phyloP scores from a whole-genome alignment of 1,140 invertebrate genomes.

The Drosophila jambulina region DNA sequence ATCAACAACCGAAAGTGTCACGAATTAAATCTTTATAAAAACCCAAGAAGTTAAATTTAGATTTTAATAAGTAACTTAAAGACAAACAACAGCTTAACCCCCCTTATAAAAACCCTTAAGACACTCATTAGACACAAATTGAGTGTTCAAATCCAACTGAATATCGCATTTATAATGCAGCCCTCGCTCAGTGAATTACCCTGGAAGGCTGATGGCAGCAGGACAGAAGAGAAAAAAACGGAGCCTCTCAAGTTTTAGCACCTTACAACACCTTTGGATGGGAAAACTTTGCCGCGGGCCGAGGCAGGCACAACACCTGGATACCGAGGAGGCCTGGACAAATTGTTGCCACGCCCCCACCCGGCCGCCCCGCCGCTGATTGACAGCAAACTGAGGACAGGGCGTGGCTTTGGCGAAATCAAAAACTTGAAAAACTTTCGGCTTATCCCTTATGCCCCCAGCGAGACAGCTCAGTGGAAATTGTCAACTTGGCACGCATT shows the following conservation, averaged over 20 bases:
- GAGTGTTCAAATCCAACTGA: background rate
- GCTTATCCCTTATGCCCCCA: constrained; percentile 53
- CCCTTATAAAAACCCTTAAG: background rate
- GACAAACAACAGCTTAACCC: background rate
- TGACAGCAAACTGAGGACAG: constrained; percentile 24
- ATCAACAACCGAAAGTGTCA: too few relatives aligned
- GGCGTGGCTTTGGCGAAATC: constrained; percentile 33
- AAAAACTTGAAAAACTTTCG: constrained; percentile 57
- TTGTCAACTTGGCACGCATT: constrained; percentile 84
- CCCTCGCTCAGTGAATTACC: constrained; percentile 42
- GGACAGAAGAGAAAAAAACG: constrained; percentile 13
- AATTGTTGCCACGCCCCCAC: constrained; percentile 38
- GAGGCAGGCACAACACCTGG: constrained; percentile 52
- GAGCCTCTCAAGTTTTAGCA: constrained; percentile 49
- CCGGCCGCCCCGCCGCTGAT: constrained; percentile 9
- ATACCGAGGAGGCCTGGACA: constrained; percentile 24
- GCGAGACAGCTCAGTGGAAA: constrained; percentile 51
- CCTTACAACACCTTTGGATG: constrained; percentile 72
- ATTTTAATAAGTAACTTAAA: background rate
- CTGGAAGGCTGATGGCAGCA: constrained; percentile 6
- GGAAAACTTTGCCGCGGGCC: constrained; percentile 56
- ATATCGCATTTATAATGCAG: constrained; percentile 1
- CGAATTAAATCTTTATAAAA: too few relatives aligned
- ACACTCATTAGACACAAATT: background rate
- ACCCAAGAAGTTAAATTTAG: background rate